Base-by-base conservation (phyloP, 2,797 vertebrate species). In the Paramormyrops hopkinsi region DNA sequence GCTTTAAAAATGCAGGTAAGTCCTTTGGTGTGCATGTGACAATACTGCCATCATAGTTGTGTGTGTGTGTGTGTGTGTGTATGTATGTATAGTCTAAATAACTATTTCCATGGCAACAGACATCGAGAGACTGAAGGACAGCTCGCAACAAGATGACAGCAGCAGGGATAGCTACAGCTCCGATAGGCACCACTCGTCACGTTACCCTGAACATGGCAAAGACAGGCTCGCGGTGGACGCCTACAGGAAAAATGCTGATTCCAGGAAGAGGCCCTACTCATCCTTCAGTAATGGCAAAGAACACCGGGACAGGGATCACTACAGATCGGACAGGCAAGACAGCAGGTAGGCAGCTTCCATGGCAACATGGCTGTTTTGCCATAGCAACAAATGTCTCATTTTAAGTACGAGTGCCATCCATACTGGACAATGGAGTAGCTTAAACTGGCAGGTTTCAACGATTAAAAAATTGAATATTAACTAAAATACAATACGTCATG, bases 271-370 rank as follows among this genome's bases (percentile, higher is more conserved):
- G n/a, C 95, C 97, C 0, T 98, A 98, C 93, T 96, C 97, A 22
- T 96, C 97, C 41, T 99, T 98, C 90, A 99, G 98, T 94, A 99
- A 99, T 1, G 98, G 98, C 87, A 99, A 99, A 96, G 98, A 99
- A 90, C 98, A 99, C 93, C 90, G 98, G 22, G 97, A 97, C 44
- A 94, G 97, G 94, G 93, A 96, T 92, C 93, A 93, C 93, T 95
- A 95, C 92, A 91, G 95, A 91, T 93, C 94, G 1, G 95, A 96
- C 89, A 95, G 94, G 3, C 91, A 90, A 59, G 89, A 89, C 17
- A 93, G 92, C 93, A 93, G 93, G 92, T 94, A 92, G 92, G 86
- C 56, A 69, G 37, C 33, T 29, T 51, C 29, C 51, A 33, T 56
- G 51, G 85, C 48, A 85, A 82, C 73, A 37, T 37, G 29, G 69